These are phyloP conservation scores for Esox masquinongy DNA, from an alignment of 2,797 vertebrate genomes.

Conservation along the genomic window DNA sequence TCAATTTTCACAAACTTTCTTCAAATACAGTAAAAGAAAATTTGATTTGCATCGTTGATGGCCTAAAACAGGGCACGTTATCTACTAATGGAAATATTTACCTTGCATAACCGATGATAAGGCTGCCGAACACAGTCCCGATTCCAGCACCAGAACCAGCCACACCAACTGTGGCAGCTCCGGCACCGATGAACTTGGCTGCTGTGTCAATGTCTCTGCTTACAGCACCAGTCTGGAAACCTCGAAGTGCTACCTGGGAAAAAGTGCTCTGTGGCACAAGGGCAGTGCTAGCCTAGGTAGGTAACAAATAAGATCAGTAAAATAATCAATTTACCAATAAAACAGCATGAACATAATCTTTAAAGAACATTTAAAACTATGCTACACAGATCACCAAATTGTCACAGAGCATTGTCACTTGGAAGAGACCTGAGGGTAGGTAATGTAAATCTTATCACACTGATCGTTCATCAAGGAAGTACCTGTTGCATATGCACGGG, in stretches of 20 bases:
- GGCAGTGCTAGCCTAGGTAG: conserved; percentile 59
- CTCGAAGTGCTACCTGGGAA: conserved; percentile 71
- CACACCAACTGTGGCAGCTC: conserved; percentile 94
- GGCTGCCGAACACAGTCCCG: conserved; percentile 95
- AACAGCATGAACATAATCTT: background rate
- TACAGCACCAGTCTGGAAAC: conserved; percentile 82
- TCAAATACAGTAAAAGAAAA: background rate
- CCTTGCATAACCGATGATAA: conserved; percentile 98
- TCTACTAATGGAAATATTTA: conserved; percentile 44
- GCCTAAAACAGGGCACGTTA: background rate
- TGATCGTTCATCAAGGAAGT: too few species aligned
- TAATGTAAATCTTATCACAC: background rate
- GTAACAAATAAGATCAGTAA: background rate
- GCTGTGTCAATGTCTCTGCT: conserved; percentile 92
- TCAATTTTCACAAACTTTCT: background rate
- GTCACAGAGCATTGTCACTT: background rate
- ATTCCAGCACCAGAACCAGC: conserved; percentile 95
- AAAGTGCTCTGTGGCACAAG: conserved; percentile 58
- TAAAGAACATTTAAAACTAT: background rate
- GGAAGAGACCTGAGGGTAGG: background rate
- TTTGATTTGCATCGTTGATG: background rate
- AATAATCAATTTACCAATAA: background rate
- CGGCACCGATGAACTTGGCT: conserved; percentile 97
- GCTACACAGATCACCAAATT: background rate
- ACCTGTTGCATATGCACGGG: too few species aligned